These are phyloP conservation scores for Danionella cerebrum DNA, from an alignment of 2,113 vertebrate genomes.

Conservation along the genomic window DNA sequence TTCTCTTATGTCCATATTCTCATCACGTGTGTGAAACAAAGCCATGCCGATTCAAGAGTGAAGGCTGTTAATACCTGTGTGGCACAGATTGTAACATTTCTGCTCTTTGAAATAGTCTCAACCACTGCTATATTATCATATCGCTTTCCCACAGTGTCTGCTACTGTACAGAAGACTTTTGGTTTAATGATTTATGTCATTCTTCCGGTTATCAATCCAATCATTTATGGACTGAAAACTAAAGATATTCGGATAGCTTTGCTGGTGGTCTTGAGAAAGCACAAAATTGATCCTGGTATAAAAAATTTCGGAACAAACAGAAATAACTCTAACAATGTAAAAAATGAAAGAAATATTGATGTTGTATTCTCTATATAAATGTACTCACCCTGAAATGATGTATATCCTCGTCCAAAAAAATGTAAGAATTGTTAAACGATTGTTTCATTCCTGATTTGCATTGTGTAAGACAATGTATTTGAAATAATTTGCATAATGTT, in stretches of 20 bases:
- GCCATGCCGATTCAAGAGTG: constrained; percentile 19
- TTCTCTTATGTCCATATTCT: constrained; percentile 36
- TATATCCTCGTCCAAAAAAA: too few species aligned
- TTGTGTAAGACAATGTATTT: too few species aligned
- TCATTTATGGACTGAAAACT: constrained; percentile 39
- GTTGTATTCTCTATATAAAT: not conserved
- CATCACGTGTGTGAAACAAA: constrained; percentile 13
- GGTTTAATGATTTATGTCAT: constrained; percentile 23
- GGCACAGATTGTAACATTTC: constrained; percentile 21
- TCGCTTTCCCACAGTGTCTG: constrained; percentile 10
- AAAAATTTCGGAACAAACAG: not conserved
- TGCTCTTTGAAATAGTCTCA: constrained; percentile 16
- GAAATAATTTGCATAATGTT: too few species aligned
- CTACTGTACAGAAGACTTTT: constrained; percentile 13
- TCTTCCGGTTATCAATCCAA: constrained; percentile 29
- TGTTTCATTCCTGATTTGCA: too few species aligned
- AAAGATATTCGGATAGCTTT: constrained; percentile 29
- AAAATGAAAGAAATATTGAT: not conserved
- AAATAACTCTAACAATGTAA: not conserved
- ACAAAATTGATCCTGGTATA: not conserved
- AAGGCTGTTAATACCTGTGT: constrained; percentile 40
- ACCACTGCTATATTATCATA: constrained; percentile 22
- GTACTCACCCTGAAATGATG: not conserved
- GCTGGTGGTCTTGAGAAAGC: constrained; percentile 1
- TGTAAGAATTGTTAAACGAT: too few species aligned